phyloP scores from a whole-genome alignment of 2,888 invertebrate genomes.

The Drosophila diplacantha region DNA sequence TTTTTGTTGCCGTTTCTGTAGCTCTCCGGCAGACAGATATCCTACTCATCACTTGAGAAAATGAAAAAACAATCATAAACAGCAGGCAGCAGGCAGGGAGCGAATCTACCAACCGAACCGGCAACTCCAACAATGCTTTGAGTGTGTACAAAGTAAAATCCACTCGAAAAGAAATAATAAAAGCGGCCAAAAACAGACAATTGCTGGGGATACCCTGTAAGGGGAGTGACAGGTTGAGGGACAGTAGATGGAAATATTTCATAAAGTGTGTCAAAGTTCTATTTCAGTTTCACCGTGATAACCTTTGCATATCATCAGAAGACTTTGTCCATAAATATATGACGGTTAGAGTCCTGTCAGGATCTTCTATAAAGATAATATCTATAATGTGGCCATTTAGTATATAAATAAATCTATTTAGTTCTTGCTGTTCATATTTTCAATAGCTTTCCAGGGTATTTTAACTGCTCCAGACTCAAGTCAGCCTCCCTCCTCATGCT shows the following conservation, averaged over 20 bases:
- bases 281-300: neutral
- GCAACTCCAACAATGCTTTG: conserved; percentile 40
- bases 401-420: too few relatives aligned
- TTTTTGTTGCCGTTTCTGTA: conserved; percentile 28
- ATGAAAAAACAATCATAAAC: conserved; percentile 72
- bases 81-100: conserved; percentile 56
- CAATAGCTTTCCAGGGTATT: neutral
- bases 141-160: conserved; percentile 67
- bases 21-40: conserved; percentile 66
- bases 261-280: neutral
- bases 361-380: too few relatives aligned
- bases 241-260: neutral
- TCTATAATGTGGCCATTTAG: too few relatives aligned
- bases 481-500: neutral
- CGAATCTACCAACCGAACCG: conserved; percentile 24
- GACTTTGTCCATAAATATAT: neutral
- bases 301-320: accelerated
- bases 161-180: conserved; percentile 55
- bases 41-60: conserved; percentile 74
- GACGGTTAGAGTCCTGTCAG: neutral
- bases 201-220: conserved; percentile 17
- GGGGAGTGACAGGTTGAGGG: too few relatives aligned
- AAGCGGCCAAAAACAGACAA: conserved; percentile 43
- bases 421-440: neutral
- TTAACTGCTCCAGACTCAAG: neutral